Base-by-base conservation (phyloP, 92 coral and sea anemone genomes). In the Meandrina meandrites region DNA sequence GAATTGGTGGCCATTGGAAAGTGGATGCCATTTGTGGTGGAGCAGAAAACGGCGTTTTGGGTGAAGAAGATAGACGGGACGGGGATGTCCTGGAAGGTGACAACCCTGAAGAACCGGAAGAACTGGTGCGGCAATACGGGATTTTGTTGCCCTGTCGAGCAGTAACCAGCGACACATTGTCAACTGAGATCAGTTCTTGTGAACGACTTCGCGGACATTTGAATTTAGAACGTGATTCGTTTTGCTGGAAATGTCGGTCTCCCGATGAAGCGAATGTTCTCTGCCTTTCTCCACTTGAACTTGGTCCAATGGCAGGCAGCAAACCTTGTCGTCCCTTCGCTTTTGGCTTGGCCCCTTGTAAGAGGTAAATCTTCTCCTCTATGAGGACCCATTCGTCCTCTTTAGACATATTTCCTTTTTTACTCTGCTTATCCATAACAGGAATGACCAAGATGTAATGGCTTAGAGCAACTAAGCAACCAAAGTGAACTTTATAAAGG, bases 31-130 rank as follows among this genome's bases (percentile, higher is more conserved):
- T 54, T 13, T 51, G 70, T 27, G 36, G 30, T 16, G 80, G 80
- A 42, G 87, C 87, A 24, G 87, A 84, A 5, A 12, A 5, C 36
- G 36, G 36, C 53, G 15, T 34, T 73, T 35, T n/a, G 4, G 80
- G n/a, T 8, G 80, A 31, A 11, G 80, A 27, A 47, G 36, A 68
- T 22, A 21, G 14, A 42, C 22, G 8, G 62, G 71, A 35, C 10
- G 13, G 22, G 5, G 54, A 35, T 8, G 0, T 53, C 53, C 53
- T 48, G 53, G 53, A 48, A 48, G 53, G 53, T 4, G 53, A 48
- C 28, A 15, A 48, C 0, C 5, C 8, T 19, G 60, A 67, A 35
- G 19, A 74, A 34, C 56, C 79, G 13, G 69, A 69, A 1, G 87
- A 74, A 35, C 5, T 34, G 57, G 80, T 17, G 31, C 24, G 47